Conservation (phyloP, 2,888 invertebrate species). For the Portevinia maculata region DNA sequence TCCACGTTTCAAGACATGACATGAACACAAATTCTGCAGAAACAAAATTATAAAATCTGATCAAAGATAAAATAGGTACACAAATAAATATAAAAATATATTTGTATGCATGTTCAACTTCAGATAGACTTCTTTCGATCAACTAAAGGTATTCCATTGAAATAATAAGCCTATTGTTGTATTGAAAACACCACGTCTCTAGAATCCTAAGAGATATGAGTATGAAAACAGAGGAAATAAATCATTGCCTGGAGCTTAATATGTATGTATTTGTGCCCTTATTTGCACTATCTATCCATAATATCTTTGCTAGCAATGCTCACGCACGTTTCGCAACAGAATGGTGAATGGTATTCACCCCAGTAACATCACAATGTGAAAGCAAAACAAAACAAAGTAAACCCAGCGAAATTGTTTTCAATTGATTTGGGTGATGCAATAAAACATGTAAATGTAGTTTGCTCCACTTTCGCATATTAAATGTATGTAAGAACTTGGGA, state of each 20-base stretch:
- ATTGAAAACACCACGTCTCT: constrained; percentile 15
- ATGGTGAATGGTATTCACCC: constrained; percentile 38
- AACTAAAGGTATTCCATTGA: constrained; percentile 15
- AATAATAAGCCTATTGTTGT: constrained; percentile 38
- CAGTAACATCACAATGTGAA: constrained; percentile 29
- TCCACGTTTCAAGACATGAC: too few species aligned
- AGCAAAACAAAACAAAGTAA: constrained; percentile 48
- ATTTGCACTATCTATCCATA: constrained; percentile 51
- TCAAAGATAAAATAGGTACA: neutral
- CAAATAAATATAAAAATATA: neutral
- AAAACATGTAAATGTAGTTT: constrained; percentile 70
- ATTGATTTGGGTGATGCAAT: constrained; percentile 52
- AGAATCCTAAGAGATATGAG: constrained; percentile 7
- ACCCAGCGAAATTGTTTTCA: constrained; percentile 38
- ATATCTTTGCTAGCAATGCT: constrained; percentile 58
- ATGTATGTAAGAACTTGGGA: constrained; percentile 24
- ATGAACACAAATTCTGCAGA: too few species aligned
- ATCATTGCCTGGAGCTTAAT: constrained; percentile 43
- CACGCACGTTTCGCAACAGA: constrained; percentile 56
- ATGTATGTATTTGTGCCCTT: constrained; percentile 53
- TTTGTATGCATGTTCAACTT: neutral
- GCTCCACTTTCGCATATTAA: constrained; percentile 27
- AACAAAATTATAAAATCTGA: too few species aligned
- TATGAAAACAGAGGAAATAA: constrained; percentile 43
- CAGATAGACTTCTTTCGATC: neutral